A percentile compares a stretch with the other conserved stretches of the same genome.
Evolutionary conservation across 2,113 vertebrate species (phyloP).

Genomic region (Heterocephalus glaber): DNA sequence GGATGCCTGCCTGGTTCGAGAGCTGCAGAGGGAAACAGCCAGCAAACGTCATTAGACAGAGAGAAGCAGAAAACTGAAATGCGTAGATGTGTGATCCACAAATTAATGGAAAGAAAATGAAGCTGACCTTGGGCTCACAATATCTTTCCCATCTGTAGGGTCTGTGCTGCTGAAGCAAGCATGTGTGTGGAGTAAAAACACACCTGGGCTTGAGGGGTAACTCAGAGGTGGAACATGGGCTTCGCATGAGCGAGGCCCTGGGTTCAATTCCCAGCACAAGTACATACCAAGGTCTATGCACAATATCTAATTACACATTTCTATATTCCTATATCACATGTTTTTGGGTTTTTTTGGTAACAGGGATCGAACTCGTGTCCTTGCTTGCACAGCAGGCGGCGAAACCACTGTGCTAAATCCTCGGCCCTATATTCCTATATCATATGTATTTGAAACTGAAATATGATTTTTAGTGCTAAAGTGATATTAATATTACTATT

Average conservation of each 20-base stretch:
- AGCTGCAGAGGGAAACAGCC: slow-evolving; percentile 85
- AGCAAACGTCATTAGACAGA: not conserved
- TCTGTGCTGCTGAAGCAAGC: not conserved
- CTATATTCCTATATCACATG: not conserved
- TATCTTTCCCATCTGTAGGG: not conserved
- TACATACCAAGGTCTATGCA: not conserved
- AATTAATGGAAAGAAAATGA: not conserved
- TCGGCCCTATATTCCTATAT: not conserved
- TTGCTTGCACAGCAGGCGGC: too few relatives aligned
- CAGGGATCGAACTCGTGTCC: too few relatives aligned
- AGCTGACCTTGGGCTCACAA: not conserved
- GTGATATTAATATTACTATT: too few relatives aligned
- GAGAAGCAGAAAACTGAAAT: not conserved
- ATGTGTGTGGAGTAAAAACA: not conserved
- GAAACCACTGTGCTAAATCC: too few relatives aligned
- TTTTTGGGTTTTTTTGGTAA: too few relatives aligned
- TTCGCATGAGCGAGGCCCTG: not conserved
- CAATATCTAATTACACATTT: not conserved
- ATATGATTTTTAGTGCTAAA: not conserved
- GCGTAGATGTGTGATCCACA: not conserved
- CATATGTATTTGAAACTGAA: not conserved
- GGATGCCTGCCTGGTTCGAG: slow-evolving; percentile 93
- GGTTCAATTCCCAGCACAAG: too few relatives aligned
- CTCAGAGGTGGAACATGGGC: not conserved
- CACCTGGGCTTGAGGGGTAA: too few relatives aligned